These are phyloP conservation scores for Copidosoma floridanum DNA, from an alignment of 1,140 invertebrate genomes.

Conservation along the genomic window DNA sequence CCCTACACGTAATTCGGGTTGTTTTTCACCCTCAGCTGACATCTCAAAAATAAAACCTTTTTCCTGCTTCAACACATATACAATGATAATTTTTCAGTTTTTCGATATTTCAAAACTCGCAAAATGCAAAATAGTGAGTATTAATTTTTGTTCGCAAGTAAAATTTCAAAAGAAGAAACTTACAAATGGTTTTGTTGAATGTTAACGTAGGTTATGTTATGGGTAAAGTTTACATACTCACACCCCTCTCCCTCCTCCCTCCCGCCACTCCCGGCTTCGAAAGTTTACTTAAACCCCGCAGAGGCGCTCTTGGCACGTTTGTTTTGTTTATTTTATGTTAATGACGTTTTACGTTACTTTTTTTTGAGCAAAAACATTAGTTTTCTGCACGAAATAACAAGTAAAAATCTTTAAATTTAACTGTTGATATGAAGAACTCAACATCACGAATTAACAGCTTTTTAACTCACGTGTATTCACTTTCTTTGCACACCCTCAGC, in stretches of 20 bases:
- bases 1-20: slow-evolving; percentile 48
- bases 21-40: slow-evolving; percentile 44
- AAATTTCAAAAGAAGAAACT: not conserved
- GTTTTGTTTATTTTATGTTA: no score
- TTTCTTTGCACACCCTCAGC: no score
- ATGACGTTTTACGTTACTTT: no score
- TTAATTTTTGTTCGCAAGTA: not conserved
- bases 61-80: not conserved
- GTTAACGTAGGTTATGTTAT: slow-evolving; percentile 18
- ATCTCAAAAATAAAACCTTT: slow-evolving; percentile 33
- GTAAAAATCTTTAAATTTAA: no score
- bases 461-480: no score
- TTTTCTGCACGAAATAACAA: no score
- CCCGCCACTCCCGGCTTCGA: not conserved
- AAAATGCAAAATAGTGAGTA: no score
- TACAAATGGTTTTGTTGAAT: slow-evolving; percentile 6
- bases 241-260: no score
- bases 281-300: not conserved
- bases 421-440: no score
- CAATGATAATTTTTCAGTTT: no score
- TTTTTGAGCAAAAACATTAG: no score
- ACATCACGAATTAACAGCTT: no score
- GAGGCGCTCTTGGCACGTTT: not conserved
- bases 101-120: not conserved
- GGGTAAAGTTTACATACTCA: not conserved